Percentiles rank a stretch among this genome's conserved stretches.
These are phyloP conservation scores for Epizoanthus stellaris DNA, from an alignment of 92 coral and sea anemone species.

Conservation along the genomic window DNA sequence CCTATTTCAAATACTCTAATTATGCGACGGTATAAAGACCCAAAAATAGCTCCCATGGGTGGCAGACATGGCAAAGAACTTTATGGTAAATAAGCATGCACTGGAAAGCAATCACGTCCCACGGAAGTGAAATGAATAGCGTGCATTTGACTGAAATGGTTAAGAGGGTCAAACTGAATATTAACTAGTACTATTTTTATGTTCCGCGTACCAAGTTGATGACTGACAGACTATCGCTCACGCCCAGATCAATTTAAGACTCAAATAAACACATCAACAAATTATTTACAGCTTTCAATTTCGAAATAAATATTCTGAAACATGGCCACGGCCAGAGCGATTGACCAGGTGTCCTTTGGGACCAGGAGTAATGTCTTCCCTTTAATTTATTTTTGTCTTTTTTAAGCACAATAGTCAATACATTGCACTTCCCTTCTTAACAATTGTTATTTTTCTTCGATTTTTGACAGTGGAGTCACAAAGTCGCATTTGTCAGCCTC, in stretches of 20 bases:
- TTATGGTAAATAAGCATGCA: neutral
- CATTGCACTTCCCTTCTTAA: neutral
- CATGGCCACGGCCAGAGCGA: too few species aligned
- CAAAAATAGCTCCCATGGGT: constrained; percentile 20
- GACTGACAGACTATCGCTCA: neutral
- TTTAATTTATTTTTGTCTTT: constrained; percentile 1
- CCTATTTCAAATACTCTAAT: neutral
- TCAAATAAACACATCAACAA: neutral
- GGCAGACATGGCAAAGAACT: neutral
- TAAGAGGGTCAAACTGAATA: constrained; percentile 6
- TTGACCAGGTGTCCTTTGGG: too few species aligned
- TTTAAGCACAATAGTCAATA: neutral
- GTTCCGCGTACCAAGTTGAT: neutral
- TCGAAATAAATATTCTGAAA: neutral
- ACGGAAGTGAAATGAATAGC: constrained; percentile 45
- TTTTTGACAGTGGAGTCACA: constrained; percentile 16
- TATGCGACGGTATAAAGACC: neutral
- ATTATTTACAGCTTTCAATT: neutral
- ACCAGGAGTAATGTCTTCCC: too few species aligned
- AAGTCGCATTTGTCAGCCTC: constrained; percentile 1
- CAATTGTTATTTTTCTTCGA: neutral
- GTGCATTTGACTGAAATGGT: constrained; percentile 2
- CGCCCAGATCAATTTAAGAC: constrained; percentile 9
- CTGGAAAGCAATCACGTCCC: constrained; percentile 30
- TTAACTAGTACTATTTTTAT: neutral